Evolutionary conservation across 2,888 invertebrate species (phyloP).

Genomic region (Drosophila kuntzei): DNA sequence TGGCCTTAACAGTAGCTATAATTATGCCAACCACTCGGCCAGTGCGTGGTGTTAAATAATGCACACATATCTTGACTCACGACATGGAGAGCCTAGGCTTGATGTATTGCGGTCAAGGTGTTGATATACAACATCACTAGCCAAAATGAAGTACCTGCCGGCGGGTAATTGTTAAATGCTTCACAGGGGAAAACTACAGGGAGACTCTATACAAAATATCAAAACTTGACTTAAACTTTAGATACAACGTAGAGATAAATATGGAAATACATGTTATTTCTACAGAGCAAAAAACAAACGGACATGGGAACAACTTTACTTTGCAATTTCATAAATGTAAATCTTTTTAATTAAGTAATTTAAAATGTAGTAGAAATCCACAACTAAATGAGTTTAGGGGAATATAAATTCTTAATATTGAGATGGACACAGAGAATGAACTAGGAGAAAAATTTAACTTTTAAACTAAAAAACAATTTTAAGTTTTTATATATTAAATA

Average conservation of each 20-base stretch:
- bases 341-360: background rate
- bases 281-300: background rate
- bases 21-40: conserved; percentile 64
- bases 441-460: no score
- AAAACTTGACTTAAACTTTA: background rate
- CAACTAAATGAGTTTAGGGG: background rate
- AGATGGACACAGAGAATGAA: no score
- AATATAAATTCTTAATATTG: no score
- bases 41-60: conserved; percentile 70
- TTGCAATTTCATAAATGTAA: background rate
- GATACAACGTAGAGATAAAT: background rate
- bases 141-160: conserved; percentile 37
- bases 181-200: background rate
- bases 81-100: conserved; percentile 23
- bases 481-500: no score
- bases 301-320: background rate
- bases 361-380: background rate
- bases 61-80: conserved; percentile 32
- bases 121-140: conserved; percentile 60
- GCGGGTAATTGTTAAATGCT: conserved; percentile 40
- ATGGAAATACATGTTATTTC: background rate
- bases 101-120: conserved; percentile 65
- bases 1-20: conserved; percentile 52
- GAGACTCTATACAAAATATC: background rate
- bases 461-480: no score